These are phyloP conservation scores for Heliconius ethilla DNA, from an alignment of 2,888 invertebrate species.

Conservation along the genomic window DNA sequence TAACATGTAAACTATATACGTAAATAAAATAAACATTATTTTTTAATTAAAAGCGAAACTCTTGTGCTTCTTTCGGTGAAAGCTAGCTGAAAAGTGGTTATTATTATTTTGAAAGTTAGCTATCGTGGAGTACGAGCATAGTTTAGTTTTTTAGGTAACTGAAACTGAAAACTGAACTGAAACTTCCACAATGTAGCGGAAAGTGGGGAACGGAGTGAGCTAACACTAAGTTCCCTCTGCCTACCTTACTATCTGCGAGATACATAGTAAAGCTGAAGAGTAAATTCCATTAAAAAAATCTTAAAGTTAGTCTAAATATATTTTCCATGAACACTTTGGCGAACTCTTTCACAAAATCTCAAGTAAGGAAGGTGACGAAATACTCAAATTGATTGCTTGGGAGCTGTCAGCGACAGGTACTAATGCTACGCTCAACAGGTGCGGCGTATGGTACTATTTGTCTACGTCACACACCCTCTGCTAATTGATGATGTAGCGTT, in stretches of 20 bases:
- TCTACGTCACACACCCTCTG: constrained; percentile 26
- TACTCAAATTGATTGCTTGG: constrained; percentile 10
- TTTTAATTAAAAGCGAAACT: background rate
- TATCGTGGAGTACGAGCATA: background rate
- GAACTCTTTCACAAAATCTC: constrained; percentile 7
- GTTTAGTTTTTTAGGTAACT: no score
- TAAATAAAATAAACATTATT: background rate
- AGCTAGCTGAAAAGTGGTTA: background rate
- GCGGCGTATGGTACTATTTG: constrained; percentile 25
- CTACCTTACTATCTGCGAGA: no score
- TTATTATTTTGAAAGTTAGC: background rate
- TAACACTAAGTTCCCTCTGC: background rate
- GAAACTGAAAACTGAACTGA: no score
- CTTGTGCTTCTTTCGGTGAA: background rate
- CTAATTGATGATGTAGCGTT: constrained; percentile 20
- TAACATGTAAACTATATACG: background rate
- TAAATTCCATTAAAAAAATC: no score
- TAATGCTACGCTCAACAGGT: constrained; percentile 34
- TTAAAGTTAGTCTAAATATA: background rate
- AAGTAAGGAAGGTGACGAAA: constrained; percentile 3
- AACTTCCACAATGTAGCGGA: no score
- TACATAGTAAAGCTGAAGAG: no score
- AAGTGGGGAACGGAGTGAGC: no score
- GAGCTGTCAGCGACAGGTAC: constrained; percentile 24
- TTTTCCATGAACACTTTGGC: background rate